These are phyloP conservation scores for Parotocinclus haroldoi DNA, from an alignment of 2,797 vertebrate genomes.

Conservation along the genomic window DNA sequence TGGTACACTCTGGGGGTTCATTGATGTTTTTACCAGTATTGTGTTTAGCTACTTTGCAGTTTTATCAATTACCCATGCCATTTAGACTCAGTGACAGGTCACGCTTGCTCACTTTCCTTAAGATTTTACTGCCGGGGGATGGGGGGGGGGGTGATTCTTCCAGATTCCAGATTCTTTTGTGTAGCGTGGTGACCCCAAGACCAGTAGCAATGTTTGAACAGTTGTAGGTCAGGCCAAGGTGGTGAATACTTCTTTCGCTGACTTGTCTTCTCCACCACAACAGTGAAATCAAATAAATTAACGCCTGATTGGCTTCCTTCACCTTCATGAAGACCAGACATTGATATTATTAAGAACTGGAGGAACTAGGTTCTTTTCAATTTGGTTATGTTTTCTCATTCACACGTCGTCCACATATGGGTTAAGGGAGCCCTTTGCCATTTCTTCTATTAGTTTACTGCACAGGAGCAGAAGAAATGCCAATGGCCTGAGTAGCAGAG, in stretches of 20 bases:
- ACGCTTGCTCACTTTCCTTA: slow-evolving; percentile 28
- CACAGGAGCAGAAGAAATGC: no score
- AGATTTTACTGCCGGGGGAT: slow-evolving; percentile 11
- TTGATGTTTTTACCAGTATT: slow-evolving; percentile 65
- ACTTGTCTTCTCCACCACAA: no score
- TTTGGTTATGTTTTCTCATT: no score
- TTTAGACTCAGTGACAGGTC: slow-evolving; percentile 48
- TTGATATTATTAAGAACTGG: no score
- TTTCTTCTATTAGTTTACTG: no score
- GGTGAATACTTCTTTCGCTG: neutral
- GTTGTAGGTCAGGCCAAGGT: slow-evolving; percentile 17
- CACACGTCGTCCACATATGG: no score
- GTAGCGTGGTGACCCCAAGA: slow-evolving; percentile 21
- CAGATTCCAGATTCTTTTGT: neutral
- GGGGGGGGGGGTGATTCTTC: neutral
- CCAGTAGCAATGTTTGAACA: slow-evolving; percentile 24
- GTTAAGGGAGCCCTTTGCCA: no score
- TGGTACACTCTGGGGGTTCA: slow-evolving; percentile 39
- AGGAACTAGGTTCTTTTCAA: no score
- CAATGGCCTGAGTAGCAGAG: no score
- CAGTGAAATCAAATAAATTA: no score
- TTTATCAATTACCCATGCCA: slow-evolving; percentile 67
- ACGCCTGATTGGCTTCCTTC: no score
- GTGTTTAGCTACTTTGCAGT: slow-evolving; percentile 54
- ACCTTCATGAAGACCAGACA: no score